Base-by-base conservation (phyloP, 2,888 invertebrate genomes). In the Leucophenga maculata region DNA sequence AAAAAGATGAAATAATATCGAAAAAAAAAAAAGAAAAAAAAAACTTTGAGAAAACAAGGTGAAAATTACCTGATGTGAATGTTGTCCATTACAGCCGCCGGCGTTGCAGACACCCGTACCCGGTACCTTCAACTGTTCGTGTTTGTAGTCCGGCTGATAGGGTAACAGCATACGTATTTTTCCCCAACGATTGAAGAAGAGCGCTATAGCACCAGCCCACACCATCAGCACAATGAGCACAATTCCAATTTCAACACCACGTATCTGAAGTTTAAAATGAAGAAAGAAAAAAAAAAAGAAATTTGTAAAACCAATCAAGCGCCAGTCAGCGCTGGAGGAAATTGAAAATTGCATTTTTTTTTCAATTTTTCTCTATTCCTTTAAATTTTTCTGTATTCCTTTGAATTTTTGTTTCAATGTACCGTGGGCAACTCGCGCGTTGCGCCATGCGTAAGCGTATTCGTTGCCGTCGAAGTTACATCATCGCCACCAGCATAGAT, bases 121-220 rank as follows among this genome's bases (percentile, higher is more conserved):
- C 4, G 93, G 93, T 46, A 93, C 93, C 90, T 96, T 95, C 66
- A 96, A 89, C 86, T 96, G 95, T 82, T 96, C 96, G 78, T 93
- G 92, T 85, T 96, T 96, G 88, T 96, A 96, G 87, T 96, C 95
- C 13, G 96, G 96, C 85, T 96, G 96, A 87, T 96, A 96, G 6
- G 96, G 96, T 77, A 96, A 91, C 78, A 97, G 90, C 96, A 96
- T 96, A 59, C 96, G 92, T 73, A 95, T 95, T 89, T 95, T 95
- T 69, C 95, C 95, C 95, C 95, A 95, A 70, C 95, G 92, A 87
- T 95, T 95, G 90, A 95, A 95, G 90, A 95, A 95, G 69, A 95
- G 89, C 0, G 94, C 93, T 82, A 95, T 95, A 26, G 95, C 95
- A n/a, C 93, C 94, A 20, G 94, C 93, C 95, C 95, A 95, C 50